Percentiles rank a stretch among this genome's conserved stretches.
phyloP scores from a whole-genome alignment of 1,140 invertebrate genomes.

The Maconellicoccus hirsutus region DNA sequence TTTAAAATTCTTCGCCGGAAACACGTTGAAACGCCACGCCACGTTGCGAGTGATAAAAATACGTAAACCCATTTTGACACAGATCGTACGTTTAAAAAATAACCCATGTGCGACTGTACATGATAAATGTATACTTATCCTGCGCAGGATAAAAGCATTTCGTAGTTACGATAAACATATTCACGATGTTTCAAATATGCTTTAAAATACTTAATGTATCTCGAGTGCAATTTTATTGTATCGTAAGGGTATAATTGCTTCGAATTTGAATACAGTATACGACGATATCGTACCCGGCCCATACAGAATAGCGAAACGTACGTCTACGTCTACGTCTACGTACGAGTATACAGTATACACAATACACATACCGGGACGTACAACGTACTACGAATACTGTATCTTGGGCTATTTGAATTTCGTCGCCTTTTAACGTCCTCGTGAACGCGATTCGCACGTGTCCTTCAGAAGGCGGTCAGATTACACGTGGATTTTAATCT shows the following conservation, averaged over 20 bases:
- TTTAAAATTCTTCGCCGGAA: too few relatives aligned
- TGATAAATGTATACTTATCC: conserved; percentile 9
- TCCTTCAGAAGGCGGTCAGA: too few relatives aligned
- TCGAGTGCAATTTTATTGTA: conserved; percentile 4
- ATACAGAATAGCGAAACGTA: too few relatives aligned
- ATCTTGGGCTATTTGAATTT: too few relatives aligned
- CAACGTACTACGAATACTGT: too few relatives aligned
- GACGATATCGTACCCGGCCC: too few relatives aligned
- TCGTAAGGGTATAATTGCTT: neutral
- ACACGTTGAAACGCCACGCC: neutral
- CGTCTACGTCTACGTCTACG: too few relatives aligned
- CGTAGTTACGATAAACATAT: conserved; percentile 9
- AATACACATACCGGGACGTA: too few relatives aligned
- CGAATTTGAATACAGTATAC: neutral
- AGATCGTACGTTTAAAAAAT: conserved; percentile 9
- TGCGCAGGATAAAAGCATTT: conserved; percentile 3
- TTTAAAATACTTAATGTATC: conserved; percentile 6
- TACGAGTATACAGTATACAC: too few relatives aligned
- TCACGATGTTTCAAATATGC: conserved; percentile 2
- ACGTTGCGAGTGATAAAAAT: neutral
- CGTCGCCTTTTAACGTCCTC: too few relatives aligned
- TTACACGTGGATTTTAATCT: too few relatives aligned
- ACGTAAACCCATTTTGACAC: neutral
- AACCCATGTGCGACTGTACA: conserved; percentile 7
- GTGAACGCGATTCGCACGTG: too few relatives aligned